Percentiles rank a stretch among this genome's conserved stretches.
phyloP scores from a whole-genome alignment of 2,797 vertebrate genomes.

The Pagetopsis macropterus region DNA sequence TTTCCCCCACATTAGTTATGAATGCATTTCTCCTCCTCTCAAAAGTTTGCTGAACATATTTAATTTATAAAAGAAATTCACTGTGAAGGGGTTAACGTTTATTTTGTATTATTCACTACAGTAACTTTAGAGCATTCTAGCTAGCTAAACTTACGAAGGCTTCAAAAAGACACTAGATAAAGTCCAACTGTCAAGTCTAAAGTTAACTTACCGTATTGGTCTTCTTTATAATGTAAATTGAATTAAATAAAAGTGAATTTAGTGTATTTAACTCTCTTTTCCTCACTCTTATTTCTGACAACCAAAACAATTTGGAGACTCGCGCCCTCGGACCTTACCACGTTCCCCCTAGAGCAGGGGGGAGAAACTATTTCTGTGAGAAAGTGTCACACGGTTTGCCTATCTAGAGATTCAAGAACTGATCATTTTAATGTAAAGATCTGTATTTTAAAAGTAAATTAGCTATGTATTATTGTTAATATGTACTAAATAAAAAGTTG shows the following conservation, averaged over 20 bases:
- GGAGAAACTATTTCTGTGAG: fast-evolving
- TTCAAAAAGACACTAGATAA: background rate
- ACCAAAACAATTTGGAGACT: conserved; percentile 34
- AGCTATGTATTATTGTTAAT: background rate
- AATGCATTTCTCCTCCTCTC: fast-evolving
- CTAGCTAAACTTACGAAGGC: background rate
- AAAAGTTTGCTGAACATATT: background rate
- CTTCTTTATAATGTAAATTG: fast-evolving
- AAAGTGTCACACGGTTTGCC: fast-evolving
- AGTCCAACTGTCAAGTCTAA: background rate
- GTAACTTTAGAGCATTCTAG: background rate
- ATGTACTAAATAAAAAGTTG: fast-evolving
- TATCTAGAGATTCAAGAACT: fast-evolving
- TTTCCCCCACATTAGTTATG: background rate
- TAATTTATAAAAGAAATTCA: background rate
- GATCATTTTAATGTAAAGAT: fast-evolving
- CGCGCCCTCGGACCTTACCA: conserved; percentile 76
- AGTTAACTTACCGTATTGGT: background rate
- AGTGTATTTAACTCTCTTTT: fast-evolving
- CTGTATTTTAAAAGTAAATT: fast-evolving
- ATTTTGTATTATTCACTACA: background rate
- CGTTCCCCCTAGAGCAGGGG: background rate
- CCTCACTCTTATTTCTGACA: background rate
- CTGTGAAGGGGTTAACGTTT: background rate
- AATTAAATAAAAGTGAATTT: background rate